A percentile compares a stretch with the other conserved stretches of the same genome.
phyloP scores from a whole-genome alignment of 2,888 invertebrate genomes.

The Caenorhabditis wallacei region DNA sequence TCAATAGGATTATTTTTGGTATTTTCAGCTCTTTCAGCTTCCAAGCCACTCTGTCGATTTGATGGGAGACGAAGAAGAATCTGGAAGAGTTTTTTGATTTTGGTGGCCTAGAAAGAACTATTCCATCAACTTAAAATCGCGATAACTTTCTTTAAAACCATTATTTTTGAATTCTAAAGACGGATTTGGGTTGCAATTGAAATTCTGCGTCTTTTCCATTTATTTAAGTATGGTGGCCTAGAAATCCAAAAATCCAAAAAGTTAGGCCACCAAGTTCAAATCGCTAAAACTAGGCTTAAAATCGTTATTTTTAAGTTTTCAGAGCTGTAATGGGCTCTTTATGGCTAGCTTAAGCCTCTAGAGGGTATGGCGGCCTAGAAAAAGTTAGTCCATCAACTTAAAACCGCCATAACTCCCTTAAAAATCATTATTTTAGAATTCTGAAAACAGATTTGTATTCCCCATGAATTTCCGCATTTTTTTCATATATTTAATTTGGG shows the following conservation, averaged over 20 bases:
- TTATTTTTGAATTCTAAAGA: background rate
- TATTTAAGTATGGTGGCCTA: conserved; percentile 12
- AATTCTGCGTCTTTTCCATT: background rate
- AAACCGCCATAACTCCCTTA: background rate
- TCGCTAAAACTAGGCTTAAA: background rate
- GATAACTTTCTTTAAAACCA: background rate
- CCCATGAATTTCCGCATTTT: background rate
- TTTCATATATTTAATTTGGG: background rate
- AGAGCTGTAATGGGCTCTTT: too few relatives aligned
- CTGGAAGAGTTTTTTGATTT: conserved; percentile 42
- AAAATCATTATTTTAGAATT: background rate
- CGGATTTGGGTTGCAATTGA: background rate
- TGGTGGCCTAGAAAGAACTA: background rate
- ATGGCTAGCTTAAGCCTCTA: too few relatives aligned
- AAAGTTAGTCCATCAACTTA: conserved; percentile 2
- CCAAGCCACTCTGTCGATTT: conserved; percentile 71
- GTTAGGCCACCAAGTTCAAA: background rate
- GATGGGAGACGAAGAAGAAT: conserved; percentile 73
- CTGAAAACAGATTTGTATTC: background rate
- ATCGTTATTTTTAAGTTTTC: conserved; percentile 10
- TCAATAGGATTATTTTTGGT: conserved; percentile 70
- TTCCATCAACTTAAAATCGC: conserved; percentile 11
- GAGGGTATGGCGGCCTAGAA: background rate
- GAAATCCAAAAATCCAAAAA: background rate
- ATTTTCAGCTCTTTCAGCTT: conserved; percentile 52